Evolutionary conservation across 2,113 vertebrate species (phyloP).

Genomic region (Ophiodon elongatus): DNA sequence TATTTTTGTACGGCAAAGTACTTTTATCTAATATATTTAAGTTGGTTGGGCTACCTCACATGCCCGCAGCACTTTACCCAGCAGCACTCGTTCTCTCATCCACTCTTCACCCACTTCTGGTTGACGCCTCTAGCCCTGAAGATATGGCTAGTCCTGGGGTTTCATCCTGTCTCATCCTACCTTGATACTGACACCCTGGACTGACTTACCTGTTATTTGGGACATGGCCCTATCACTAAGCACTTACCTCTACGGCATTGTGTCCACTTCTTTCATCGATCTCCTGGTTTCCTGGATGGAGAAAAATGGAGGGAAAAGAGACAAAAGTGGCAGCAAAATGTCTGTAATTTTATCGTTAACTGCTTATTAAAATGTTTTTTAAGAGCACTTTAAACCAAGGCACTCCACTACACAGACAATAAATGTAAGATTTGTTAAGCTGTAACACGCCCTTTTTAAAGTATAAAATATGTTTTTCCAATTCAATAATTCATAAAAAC

Average conservation of each 20-base stretch:
- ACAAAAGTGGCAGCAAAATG: conserved; percentile 39
- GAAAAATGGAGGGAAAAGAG: neutral
- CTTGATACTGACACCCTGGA: conserved; percentile 22
- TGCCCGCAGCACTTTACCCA: conserved; percentile 52
- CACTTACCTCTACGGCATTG: conserved; percentile 97
- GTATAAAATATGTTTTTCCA: neutral
- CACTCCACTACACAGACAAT: neutral
- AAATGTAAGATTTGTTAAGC: neutral
- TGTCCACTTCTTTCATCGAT: conserved; percentile 88
- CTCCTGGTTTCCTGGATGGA: conserved; percentile 89
- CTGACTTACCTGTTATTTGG: conserved; percentile 83
- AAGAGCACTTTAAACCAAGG: neutral
- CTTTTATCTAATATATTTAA: conserved; percentile 33
- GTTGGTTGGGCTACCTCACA: conserved; percentile 49
- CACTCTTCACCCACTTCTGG: conserved; percentile 60
- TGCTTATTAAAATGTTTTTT: neutral
- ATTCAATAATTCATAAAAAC: conserved; percentile 6
- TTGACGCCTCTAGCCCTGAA: conserved; percentile 45
- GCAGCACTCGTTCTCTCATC: conserved; percentile 54
- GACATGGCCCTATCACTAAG: conserved; percentile 66
- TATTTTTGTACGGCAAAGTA: conserved; percentile 6
- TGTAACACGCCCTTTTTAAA: neutral
- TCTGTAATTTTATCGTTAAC: neutral
- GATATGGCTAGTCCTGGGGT: conserved; percentile 25
- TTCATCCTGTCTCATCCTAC: conserved; percentile 46